Percentiles rank a stretch among this genome's conserved stretches.
Conservation (phyloP, 2,797 vertebrate species). For the Microctenopoma lineatum region DNA sequence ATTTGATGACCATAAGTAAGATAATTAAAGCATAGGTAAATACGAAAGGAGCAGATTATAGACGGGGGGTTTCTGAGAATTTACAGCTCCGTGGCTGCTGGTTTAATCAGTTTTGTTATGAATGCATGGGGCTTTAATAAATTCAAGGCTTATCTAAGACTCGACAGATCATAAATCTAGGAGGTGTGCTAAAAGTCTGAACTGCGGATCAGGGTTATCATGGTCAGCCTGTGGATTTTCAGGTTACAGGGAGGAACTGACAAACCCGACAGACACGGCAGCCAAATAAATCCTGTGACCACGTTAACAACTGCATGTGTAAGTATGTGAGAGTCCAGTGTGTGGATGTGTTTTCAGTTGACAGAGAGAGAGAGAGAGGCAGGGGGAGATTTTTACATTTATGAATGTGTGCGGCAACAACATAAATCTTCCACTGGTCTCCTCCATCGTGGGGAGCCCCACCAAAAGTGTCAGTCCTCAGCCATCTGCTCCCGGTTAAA, state of each 20-base stretch:
- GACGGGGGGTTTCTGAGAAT: neutral
- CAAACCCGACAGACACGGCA: conserved; percentile 43
- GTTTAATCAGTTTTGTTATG: conserved; percentile 34
- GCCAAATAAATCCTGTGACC: conserved; percentile 49
- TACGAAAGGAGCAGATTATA: conserved; percentile 3
- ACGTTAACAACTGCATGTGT: conserved; percentile 19
- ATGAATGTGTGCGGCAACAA: conserved; percentile 41
- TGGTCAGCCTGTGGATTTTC: conserved; percentile 39
- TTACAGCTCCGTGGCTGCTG: conserved; percentile 20
- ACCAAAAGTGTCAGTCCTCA: conserved; percentile 65
- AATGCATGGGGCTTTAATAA: conserved; percentile 28
- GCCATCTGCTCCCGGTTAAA: conserved; percentile 79
- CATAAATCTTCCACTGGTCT: conserved; percentile 60
- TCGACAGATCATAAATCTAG: conserved; percentile 48
- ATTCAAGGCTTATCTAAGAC: conserved; percentile 41
- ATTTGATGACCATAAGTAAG: conserved; percentile 1
- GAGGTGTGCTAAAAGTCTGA: conserved; percentile 30
- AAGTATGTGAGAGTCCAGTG: neutral
- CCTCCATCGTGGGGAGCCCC: conserved; percentile 57
- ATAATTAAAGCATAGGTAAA: conserved; percentile 8
- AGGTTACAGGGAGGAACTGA: conserved; percentile 56
- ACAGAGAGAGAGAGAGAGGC: neutral
- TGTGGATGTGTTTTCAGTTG: conserved; percentile 19
- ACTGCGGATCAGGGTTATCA: conserved; percentile 45
- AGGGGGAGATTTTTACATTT: conserved; percentile 20